A percentile compares a stretch with the other conserved stretches of the same genome.
Conservation (phyloP, 2,888 invertebrate genomes). For the Eupithecia subfuscata region DNA sequence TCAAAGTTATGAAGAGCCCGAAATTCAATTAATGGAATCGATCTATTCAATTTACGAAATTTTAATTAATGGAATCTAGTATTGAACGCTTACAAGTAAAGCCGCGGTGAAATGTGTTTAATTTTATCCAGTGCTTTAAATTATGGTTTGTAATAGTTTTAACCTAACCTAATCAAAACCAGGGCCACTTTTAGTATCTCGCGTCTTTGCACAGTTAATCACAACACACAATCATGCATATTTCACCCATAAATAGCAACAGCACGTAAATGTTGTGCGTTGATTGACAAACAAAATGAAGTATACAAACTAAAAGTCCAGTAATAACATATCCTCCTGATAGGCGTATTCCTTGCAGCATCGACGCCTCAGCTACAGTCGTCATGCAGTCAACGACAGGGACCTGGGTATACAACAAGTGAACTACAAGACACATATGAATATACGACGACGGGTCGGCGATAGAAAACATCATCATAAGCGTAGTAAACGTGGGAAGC, state of each 20-base stretch:
- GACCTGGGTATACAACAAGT: conserved; percentile 94
- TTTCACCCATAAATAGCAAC: neutral
- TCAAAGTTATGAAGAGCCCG: neutral
- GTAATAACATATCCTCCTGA: conserved; percentile 18
- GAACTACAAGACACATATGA: conserved; percentile 95
- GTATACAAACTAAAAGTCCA: neutral
- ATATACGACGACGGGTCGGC: conserved; percentile 93
- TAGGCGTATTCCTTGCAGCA: conserved; percentile 83
- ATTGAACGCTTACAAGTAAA: neutral
- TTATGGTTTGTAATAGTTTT: neutral
- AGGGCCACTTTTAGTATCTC: neutral
- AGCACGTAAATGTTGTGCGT: neutral
- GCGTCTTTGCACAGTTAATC: neutral
- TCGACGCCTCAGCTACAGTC: conserved; percentile 94
- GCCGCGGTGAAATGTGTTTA: neutral
- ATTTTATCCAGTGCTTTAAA: too few relatives aligned
- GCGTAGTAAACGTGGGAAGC: conserved; percentile 92
- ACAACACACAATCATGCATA: neutral
- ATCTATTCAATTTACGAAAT: too few relatives aligned
- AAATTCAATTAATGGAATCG: neutral
- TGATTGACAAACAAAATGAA: conserved; percentile 2
- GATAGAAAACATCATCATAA: conserved; percentile 93
- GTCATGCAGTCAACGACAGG: conserved; percentile 94
- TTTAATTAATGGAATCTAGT: neutral
- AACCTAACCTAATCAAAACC: neutral